Base-by-base conservation (phyloP, 2,797 vertebrate genomes). In the Sebastes iracundus region DNA sequence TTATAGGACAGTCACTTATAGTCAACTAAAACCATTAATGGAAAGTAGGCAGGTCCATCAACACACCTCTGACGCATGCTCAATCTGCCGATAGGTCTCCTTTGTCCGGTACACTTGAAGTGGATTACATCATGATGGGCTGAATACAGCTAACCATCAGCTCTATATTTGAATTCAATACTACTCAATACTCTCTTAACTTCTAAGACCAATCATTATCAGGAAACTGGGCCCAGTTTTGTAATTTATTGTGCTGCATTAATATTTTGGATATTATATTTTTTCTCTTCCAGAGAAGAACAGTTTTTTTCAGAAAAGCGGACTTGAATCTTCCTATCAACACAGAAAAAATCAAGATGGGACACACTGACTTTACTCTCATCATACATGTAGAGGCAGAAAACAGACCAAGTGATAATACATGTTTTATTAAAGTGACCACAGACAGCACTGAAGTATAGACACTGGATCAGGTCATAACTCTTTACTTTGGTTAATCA, bases 141-240 rank as follows among this genome's bases (percentile, higher is more conserved):
- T 53, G 27, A 1, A 60, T 81, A 81, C 2, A 88, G 2, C 23
- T 61, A 79, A 3, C 2, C 0, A 0, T 11, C 0, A 0, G 0
- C 0, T 2, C 0, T 0, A 23, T 5, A 4, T 7, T 0, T 16
- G 11, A 38, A 0, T 38, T 13, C 35, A 38, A 38, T 38, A 38
- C 35, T 38, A 13, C 0, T 38, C 35, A 38, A 35, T 1, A 33
- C 32, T 32, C 32, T 32, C 32, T 32, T 32, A 32, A 32, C 32
- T 32, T 32, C 1, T 32, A 32, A 32, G 32, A 32, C 32, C 32
- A 32, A 9, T 59, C 56, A 27, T 8, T 27, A 59, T 59, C 14
- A 59, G 56, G 25, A 59, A 59, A 27, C 23, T 59, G 35, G 35
- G 2, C 23, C 25, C 56, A 59, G 23, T 4, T 28, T 18, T 8